phyloP scores from a whole-genome alignment of 2,888 invertebrate genomes.

The Nephrotoma flavescens region DNA sequence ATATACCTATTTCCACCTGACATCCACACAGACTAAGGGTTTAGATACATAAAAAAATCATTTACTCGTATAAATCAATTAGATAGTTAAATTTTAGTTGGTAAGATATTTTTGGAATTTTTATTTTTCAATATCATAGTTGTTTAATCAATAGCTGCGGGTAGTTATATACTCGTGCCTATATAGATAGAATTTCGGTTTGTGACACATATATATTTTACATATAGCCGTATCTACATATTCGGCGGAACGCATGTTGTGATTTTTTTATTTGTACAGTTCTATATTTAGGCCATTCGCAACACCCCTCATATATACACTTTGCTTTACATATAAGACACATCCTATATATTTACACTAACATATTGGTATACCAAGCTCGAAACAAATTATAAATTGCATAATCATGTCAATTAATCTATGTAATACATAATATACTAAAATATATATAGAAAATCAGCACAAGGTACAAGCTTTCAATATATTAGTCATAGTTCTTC shows the following conservation, averaged over 20 bases:
- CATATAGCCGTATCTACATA: not conserved
- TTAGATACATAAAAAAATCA: not conserved
- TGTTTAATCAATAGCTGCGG: not conserved
- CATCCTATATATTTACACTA: not conserved
- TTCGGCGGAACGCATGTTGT: not conserved
- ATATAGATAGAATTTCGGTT: not conserved
- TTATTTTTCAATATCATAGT: not conserved
- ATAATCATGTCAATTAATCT: not conserved
- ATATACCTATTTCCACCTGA: not conserved
- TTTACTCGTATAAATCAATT: not conserved
- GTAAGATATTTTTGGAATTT: not conserved
- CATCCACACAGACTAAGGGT: not conserved
- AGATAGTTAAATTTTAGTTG: not conserved
- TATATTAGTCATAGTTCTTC: not conserved
- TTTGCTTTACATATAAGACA: not conserved
- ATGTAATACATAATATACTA: not conserved
- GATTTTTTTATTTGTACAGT: not conserved
- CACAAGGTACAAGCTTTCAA: not conserved
- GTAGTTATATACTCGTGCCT: not conserved
- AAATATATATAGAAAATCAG: not conserved
- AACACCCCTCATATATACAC: not conserved
- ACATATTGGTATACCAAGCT: not conserved
- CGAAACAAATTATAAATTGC: not conserved
- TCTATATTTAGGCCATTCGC: not conserved
- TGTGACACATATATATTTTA: not conserved